phyloP scores from a whole-genome alignment of 2,113 vertebrate genomes.

The Motacilla alba region DNA sequence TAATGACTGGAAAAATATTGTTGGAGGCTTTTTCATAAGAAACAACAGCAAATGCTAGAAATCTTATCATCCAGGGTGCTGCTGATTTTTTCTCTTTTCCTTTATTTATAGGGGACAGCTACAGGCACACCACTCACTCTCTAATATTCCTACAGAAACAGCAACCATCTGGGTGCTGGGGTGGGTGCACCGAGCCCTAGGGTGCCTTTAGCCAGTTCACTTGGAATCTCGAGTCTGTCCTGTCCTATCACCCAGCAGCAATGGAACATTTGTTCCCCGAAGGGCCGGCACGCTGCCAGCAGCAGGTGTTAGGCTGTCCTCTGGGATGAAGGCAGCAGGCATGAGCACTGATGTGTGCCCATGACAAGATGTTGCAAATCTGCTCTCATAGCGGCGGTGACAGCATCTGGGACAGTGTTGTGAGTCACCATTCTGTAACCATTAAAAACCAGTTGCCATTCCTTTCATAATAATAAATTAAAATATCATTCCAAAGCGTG shows the following conservation, averaged over 20 bases:
- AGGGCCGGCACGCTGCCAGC: conserved; percentile 80
- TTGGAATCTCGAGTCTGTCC: conserved; percentile 79
- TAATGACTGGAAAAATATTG: background rate
- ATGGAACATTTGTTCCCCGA: conserved; percentile 80
- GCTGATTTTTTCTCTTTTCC: background rate
- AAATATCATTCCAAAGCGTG: conserved; percentile 64
- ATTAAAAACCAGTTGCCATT: conserved; percentile 77
- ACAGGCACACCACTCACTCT: background rate
- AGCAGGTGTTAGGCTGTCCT: conserved; percentile 89
- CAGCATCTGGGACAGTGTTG: conserved; percentile 80
- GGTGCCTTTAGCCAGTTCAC: conserved; percentile 80
- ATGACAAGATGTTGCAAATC: conserved; percentile 85
- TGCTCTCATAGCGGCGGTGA: conserved; percentile 71
- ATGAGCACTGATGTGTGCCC: conserved; percentile 84
- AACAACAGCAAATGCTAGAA: background rate
- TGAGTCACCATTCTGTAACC: conserved; percentile 76
- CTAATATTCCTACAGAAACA: conserved; percentile 56
- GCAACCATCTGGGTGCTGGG: conserved; percentile 77
- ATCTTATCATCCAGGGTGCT: background rate
- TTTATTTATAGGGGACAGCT: conserved; percentile 2
- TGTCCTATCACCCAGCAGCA: conserved; percentile 80
- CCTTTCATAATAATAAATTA: conserved; percentile 71
- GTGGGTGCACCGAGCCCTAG: conserved; percentile 60
- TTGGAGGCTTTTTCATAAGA: background rate
- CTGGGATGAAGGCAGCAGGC: conserved; percentile 83